Conservation (phyloP, 2,888 invertebrate genomes). For the Psylliodes chrysocephalus region DNA sequence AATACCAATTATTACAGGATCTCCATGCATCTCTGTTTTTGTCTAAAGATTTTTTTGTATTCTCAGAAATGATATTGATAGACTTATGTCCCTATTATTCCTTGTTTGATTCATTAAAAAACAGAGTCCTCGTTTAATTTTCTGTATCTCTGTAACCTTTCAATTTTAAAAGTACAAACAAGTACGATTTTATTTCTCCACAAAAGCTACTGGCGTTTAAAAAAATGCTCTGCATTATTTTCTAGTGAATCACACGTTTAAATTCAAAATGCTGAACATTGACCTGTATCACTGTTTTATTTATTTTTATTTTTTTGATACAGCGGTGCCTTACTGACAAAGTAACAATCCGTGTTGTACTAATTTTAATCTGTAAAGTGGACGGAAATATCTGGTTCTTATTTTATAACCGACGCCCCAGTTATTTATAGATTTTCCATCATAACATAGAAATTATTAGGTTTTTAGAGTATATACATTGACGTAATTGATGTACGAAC, state of each 20-base stretch:
- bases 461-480: conserved; percentile 17
- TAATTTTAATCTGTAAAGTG: conserved; percentile 20
- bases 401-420: conserved; percentile 26
- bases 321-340: conserved; percentile 10
- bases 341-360: conserved; percentile 1
- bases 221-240: background rate
- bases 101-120: too few species aligned
- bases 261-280: conserved; percentile 10
- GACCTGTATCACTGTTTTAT: background rate
- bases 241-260: background rate
- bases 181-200: too few species aligned
- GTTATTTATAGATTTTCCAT: conserved; percentile 40
- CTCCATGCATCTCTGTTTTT: too few species aligned
- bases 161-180: too few species aligned
- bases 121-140: too few species aligned
- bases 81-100: too few species aligned
- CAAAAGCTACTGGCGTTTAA: background rate
- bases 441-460: conserved; percentile 30
- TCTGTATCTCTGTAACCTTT: too few species aligned
- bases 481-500: background rate
- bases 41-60: too few species aligned
- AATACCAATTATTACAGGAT: too few species aligned
- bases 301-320: conserved; percentile 9
- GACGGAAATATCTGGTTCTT: conserved; percentile 36
- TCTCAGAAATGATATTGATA: too few species aligned